A percentile compares a stretch with the other conserved stretches of the same genome.
phyloP scores from a whole-genome alignment of 2,797 vertebrate species.

The Anas flavirostris region DNA sequence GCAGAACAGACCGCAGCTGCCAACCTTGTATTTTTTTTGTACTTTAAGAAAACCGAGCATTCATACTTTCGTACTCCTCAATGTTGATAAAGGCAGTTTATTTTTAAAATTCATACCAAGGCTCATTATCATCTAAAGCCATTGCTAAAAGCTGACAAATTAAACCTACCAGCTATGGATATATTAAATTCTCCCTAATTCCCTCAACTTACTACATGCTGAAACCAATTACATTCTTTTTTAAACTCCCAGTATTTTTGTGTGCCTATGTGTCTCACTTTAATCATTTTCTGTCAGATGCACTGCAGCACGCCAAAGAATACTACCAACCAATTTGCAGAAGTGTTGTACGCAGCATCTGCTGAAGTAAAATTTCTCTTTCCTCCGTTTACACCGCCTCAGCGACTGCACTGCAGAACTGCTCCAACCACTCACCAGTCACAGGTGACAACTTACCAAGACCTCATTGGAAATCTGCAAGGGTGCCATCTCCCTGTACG shows the following conservation, averaged over 20 bases:
- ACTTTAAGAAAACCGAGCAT: neutral
- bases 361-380: neutral
- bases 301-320: neutral
- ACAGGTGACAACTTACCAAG: neutral
- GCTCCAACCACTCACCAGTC: neutral
- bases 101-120: neutral
- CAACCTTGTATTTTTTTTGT: neutral
- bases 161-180: neutral
- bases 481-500: neutral
- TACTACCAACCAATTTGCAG: neutral
- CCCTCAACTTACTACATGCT: neutral
- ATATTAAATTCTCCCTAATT: slow-evolving; percentile 7
- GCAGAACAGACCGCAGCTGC: neutral
- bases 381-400: neutral
- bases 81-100: neutral
- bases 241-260: neutral
- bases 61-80: neutral
- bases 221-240: neutral
- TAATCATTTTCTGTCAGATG: neutral
- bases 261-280: neutral
- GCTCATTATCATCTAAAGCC: neutral
- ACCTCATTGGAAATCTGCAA: slow-evolving; percentile 4
- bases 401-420: neutral
- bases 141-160: neutral
- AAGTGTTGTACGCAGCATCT: neutral